phyloP scores from a whole-genome alignment of 2,113 vertebrate species.

The Platysteira castanea region DNA sequence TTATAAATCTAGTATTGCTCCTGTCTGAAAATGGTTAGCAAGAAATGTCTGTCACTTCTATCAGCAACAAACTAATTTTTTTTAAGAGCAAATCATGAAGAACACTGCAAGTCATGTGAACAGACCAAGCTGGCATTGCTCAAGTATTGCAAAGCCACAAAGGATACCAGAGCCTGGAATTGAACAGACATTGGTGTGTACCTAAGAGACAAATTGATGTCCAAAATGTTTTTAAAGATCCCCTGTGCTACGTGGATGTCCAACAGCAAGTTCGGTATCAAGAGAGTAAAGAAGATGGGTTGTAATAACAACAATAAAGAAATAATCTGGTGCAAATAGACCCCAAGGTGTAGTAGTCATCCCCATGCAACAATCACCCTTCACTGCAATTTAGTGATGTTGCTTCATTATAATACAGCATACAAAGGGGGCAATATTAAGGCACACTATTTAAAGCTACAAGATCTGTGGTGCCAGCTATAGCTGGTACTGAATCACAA shows the following conservation, averaged over 20 bases:
- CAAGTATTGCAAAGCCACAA: slow-evolving; percentile 21
- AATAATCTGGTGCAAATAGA: slow-evolving; percentile 80
- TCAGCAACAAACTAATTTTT: neutral
- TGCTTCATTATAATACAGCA: slow-evolving; percentile 75
- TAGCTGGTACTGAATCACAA: neutral
- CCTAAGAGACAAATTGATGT: slow-evolving; percentile 56
- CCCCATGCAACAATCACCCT: slow-evolving; percentile 77
- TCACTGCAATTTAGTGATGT: slow-evolving; percentile 78
- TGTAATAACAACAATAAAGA: slow-evolving; percentile 80
- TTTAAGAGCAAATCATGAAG: slow-evolving; percentile 20
- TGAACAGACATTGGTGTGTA: slow-evolving; percentile 29
- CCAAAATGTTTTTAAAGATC: slow-evolving; percentile 57
- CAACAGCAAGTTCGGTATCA: slow-evolving; percentile 68
- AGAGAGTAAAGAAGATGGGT: slow-evolving; percentile 73
- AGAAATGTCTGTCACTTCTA: slow-evolving; percentile 7
- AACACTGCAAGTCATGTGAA: neutral
- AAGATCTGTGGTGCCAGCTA: slow-evolving; percentile 13
- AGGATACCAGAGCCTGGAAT: slow-evolving; percentile 23
- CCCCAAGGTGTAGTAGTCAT: slow-evolving; percentile 76
- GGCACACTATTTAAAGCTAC: slow-evolving; percentile 63
- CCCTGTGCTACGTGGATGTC: slow-evolving; percentile 51
- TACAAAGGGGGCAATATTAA: slow-evolving; percentile 61
- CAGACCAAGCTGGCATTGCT: neutral
- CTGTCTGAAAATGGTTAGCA: slow-evolving; percentile 2
- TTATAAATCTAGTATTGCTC: neutral